Evolutionary conservation across 2,888 invertebrate species (phyloP), one percentile per base, ranked within the genome.

Genomic region (Callosobruchus maculatus): DNA sequence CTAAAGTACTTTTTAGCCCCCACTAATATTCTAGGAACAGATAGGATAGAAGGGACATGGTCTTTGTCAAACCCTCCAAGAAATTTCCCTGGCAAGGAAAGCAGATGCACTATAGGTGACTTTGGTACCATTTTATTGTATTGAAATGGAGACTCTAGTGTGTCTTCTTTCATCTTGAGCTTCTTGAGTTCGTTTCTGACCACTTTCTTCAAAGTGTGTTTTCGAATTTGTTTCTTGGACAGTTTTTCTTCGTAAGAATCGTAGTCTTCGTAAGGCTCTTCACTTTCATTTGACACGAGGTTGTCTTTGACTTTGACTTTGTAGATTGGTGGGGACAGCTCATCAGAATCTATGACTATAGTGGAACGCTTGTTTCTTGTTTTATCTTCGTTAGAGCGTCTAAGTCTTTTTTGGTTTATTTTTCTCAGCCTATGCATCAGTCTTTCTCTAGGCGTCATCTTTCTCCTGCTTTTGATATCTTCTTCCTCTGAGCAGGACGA

Each of bases 61-160:
- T 84, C 82, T 67, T 83, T 79, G 26, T 80, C 80, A 4, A 85
- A 70, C 68, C 84, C 82, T 70, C 80, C 80, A 20, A 86, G 71
- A 70, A 85, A 78, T 71, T 82, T 79, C 21, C 85, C 78, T 0
- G 87, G 87, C 0, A 85, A 80, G 22, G 83, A 84, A 7, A 86
- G 70, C 7, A 86, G 72, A 71, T 83, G 81, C 22, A 83, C 80
- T 4, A 86, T 76, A 0, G 86, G 86, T 67, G 83, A 83, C 5
- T 83, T 81, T 0, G 85, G 83, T 0, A 81, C 22, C 4, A 72
- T 76, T n/a, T 73, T 74, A 13, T 75, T 72, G 21, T 72, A 67
- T 22, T 67, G 49, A 13, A 73, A 71, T 0, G 75, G 70, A 13
- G 73, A 71, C 13, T 70, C 72, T 26, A 22, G 49, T 22, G 70